Evolutionary conservation across 2,888 invertebrate species (phyloP), one percentile per base, ranked within the genome.

Genomic region (Dinocampus coccinellae): DNA sequence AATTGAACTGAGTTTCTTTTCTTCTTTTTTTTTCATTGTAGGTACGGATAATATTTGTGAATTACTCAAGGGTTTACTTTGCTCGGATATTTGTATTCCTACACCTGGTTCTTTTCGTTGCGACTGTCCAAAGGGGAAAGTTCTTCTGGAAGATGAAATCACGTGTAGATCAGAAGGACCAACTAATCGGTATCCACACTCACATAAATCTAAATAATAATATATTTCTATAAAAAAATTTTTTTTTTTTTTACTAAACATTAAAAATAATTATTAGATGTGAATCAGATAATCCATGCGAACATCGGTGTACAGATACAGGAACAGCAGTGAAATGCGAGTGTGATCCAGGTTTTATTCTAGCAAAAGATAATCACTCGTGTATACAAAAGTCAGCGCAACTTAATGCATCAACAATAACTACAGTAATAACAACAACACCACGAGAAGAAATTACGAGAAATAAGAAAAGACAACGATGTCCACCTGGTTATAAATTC

Each of bases 31-130:
- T 10, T 26, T 47, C 2, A 26, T 60, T 58, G n/a, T 29, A 85
- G 85, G 74, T 20, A 11, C 83, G 61, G 87, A 85, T 36, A 88
- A 90, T 77, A 83, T 90, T 52, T 90, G 90, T 76, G 81, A 87
- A 53, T 76, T 88, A 47, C 89, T 90, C 83, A 87, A 88, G 82
- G 89, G 89, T n/a, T 85, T 89, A 80, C 87, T 94, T 13, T 96
- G 95, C 84, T 93, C 93, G 0, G 95, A 95, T 79, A 91, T 93
- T 79, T 96, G 95, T 82, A 90, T 94, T 26, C 93, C 95, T 1
- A 90, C 92, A 0, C 92, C 90, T 0, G 92, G 92, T 0, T 94
- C 94, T 0, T 94, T 91, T 82, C 89, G 88, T 74, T 94, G 95
- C 81, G 90, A 91, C 76, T 95, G 95, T 82, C 90, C 91, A 64